Evolutionary conservation across 2,888 invertebrate genomes (phyloP), one percentile per base, ranked within the genome.

Genomic region (Alcis repandata): DNA sequence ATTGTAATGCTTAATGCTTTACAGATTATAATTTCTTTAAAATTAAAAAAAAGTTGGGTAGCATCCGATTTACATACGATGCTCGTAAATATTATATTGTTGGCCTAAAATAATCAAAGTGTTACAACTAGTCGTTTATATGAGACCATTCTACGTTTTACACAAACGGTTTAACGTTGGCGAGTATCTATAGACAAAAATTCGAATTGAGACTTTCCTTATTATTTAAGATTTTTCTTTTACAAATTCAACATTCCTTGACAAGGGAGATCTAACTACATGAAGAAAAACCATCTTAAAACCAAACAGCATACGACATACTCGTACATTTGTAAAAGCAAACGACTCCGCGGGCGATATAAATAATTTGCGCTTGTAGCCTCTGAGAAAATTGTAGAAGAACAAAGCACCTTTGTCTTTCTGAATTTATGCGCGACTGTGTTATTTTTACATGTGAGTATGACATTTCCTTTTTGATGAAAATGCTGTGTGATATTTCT

Each of bases 391-490:
- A 53, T 41, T 48, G 63, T 63, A 51, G 49, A 54, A 57, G 58
- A 59, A 59, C 63, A 63, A 63, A 63, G 58, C 53, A 54, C 59
- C 53, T 64, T 64, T 54, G 59, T 48, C 52, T 57, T 20, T 10
- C 3, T 20, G 38, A 64, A 53, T 59, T 40, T 53, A 58, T 33
- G 52, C 59, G 59, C 7, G 40, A 10, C 32, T 41, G 13, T 49
- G 63, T 64, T 64, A 53, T 48, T 63, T 52, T 63, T 63, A 20
- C 40, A 49, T 20, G 46, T 27, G 33, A 58, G 13, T 40, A 10
- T 46, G 46, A 63, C 52, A 40, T 52, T 52, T 45, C 40, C 45
- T 40, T 40, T 58, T 53, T 59, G 58, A 53, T 46, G 56, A 56
- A 49, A 62, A 62, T 62, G 41, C 22, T 49, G 17, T 41, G 61